These are phyloP conservation scores for Florisuga fusca DNA, from an alignment of 2,797 vertebrate genomes.

Conservation along the genomic window DNA sequence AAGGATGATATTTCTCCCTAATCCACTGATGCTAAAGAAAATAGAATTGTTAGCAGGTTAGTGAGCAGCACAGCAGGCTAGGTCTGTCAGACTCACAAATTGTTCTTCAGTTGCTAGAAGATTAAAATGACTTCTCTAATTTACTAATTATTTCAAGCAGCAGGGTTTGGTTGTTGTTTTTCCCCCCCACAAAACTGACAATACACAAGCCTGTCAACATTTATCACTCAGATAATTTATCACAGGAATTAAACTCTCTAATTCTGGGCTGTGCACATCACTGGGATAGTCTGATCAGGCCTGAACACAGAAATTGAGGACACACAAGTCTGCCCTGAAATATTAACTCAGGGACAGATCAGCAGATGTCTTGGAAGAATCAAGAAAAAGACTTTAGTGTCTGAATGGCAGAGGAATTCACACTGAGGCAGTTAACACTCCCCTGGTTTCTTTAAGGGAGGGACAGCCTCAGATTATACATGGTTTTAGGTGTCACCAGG, in stretches of 20 bases:
- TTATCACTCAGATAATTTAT: neutral
- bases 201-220: neutral
- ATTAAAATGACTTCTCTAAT: neutral
- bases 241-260: neutral
- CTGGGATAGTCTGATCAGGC: neutral
- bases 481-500: neutral
- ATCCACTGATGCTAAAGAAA: constrained; percentile 86
- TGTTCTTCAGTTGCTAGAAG: neutral
- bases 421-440: neutral
- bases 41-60: neutral
- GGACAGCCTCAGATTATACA: neutral
- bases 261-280: neutral
- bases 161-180: rapidly evolving
- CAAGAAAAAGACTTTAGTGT: neutral
- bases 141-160: neutral
- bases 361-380: neutral
- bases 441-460: neutral
- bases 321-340: neutral
- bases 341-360: neutral
- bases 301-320: neutral
- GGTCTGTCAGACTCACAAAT: neutral
- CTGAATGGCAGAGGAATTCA: neutral
- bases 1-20: constrained; percentile 98
- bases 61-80: neutral
- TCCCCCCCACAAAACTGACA: neutral